phyloP scores from a whole-genome alignment of 2,888 invertebrate genomes.

The Ennomos quercinarius region DNA sequence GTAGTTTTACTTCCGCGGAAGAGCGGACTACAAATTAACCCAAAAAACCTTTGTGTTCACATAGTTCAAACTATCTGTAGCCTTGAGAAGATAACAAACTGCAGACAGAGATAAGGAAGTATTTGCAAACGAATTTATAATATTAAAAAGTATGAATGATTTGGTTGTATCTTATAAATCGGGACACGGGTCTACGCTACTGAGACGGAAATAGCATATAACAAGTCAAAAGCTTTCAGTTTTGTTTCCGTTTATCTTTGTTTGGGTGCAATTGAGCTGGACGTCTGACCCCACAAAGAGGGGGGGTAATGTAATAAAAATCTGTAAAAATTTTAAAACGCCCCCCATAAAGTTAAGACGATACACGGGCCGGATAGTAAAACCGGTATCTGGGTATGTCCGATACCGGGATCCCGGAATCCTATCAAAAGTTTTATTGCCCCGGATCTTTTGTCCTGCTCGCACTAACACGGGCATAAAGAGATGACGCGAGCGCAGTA shows the following conservation, averaged over 20 bases:
- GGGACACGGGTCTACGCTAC: not conserved
- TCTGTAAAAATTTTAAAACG: conserved; percentile 70
- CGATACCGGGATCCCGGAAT: conserved; percentile 78
- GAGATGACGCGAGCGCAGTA: conserved; percentile 68
- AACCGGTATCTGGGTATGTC: conserved; percentile 74
- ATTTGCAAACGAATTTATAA: no score
- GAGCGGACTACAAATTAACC: no score
- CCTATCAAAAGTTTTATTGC: conserved; percentile 84
- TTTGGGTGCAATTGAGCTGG: conserved; percentile 40
- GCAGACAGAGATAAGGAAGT: no score
- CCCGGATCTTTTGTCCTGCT: conserved; percentile 71
- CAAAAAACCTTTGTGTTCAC: no score
- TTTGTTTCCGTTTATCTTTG: conserved; percentile 50
- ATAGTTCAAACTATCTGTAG: no score
- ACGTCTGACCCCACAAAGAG: conserved; percentile 53
- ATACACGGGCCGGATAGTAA: conserved; percentile 71
- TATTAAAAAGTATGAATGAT: no score
- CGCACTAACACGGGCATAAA: conserved; percentile 68
- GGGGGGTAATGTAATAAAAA: conserved; percentile 64
- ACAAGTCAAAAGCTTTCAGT: conserved; percentile 1
- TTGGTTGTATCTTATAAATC: no score
- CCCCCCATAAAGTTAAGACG: conserved; percentile 70
- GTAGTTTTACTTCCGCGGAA: no score
- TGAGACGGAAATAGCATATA: not conserved
- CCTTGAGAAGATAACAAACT: no score